phyloP scores from a whole-genome alignment of 2,113 vertebrate species.

The Arizona elegans region DNA sequence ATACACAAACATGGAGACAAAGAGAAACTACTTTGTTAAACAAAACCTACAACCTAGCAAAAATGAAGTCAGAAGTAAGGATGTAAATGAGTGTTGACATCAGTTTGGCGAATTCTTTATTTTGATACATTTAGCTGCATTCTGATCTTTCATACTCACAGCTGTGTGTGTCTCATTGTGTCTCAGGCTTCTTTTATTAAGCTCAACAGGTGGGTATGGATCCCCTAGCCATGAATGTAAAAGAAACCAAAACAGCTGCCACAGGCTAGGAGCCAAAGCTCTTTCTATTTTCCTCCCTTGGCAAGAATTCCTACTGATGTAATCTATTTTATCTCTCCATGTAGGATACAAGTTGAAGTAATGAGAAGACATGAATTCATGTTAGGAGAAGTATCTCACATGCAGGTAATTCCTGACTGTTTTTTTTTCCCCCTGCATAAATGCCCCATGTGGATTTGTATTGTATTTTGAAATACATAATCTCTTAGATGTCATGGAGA shows the following conservation, averaged over 20 bases:
- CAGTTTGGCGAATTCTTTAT: conserved; percentile 18
- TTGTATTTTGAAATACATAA: background rate
- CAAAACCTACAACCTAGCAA: background rate
- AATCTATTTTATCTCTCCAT: conserved; percentile 29
- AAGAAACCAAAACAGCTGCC: conserved; percentile 24
- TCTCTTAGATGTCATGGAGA: fast-evolving
- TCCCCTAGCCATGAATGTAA: conserved; percentile 25
- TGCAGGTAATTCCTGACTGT: background rate
- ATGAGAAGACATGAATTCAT: background rate
- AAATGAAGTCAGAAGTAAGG: background rate
- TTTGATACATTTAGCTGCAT: conserved; percentile 21
- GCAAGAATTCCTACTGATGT: conserved; percentile 14
- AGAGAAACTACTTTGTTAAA: background rate
- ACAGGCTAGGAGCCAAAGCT: background rate
- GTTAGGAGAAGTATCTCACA: background rate
- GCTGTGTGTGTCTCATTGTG: conserved; percentile 11
- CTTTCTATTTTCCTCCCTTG: background rate
- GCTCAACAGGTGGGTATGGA: conserved; percentile 23
- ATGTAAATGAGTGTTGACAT: conserved; percentile 17
- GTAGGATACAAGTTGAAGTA: conserved; percentile 16
- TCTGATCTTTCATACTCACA: conserved; percentile 26
- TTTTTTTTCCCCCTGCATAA: background rate
- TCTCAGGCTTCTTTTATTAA: conserved; percentile 23
- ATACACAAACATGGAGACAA: background rate
- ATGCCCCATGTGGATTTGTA: background rate